These are phyloP conservation scores for Adelognathus sp. DNA, from an alignment of 2,888 invertebrate genomes.

Conservation along the genomic window DNA sequence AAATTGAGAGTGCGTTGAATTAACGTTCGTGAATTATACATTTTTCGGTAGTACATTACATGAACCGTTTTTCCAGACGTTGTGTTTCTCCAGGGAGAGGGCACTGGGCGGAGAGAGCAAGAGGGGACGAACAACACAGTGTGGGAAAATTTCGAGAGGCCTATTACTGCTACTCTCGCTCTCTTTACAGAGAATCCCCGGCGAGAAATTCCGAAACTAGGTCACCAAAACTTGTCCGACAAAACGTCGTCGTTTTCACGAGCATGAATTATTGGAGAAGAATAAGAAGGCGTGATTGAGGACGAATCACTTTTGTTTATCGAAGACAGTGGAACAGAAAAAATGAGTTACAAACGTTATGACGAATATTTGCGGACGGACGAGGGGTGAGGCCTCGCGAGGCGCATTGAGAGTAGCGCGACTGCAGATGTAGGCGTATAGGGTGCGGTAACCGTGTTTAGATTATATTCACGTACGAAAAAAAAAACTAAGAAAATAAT, in stretches of 20 bases:
- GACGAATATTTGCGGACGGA: slow-evolving; percentile 45
- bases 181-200: slow-evolving; percentile 26
- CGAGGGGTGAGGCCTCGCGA: slow-evolving; percentile 57
- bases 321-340: neutral
- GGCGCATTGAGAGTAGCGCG: no score
- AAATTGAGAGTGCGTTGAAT: no score
- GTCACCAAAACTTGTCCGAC: slow-evolving; percentile 40
- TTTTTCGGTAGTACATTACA: no score
- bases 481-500: neutral
- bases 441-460: slow-evolving; percentile 72
- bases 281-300: no score
- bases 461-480: neutral
- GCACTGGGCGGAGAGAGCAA: neutral
- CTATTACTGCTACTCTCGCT: no score
- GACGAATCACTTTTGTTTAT: neutral
- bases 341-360: neutral
- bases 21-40: no score
- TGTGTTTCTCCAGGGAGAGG: no score
- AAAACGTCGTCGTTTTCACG: no score
- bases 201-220: slow-evolving; percentile 40
- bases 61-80: no score
- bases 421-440: slow-evolving; percentile 57
- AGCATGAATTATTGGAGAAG: neutral
- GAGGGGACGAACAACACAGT: neutral
- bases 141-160: slow-evolving; percentile 33